phyloP scores from a whole-genome alignment of 2,113 vertebrate genomes.

The Paraplagusia blochii region DNA sequence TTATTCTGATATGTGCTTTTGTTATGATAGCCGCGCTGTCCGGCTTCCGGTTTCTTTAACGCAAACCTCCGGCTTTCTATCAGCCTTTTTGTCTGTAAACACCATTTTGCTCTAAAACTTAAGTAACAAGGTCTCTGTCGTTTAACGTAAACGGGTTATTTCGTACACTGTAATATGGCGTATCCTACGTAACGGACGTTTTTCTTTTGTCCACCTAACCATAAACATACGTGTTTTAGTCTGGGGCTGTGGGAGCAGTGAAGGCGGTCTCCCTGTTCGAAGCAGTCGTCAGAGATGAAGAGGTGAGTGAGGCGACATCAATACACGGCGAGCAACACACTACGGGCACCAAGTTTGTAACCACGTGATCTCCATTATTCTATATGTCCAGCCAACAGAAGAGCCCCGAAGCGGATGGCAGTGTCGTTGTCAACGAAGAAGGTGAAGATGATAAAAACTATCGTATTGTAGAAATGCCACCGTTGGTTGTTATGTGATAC shows the following conservation, averaged over 20 bases:
- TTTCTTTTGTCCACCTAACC: background rate
- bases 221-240: conserved; percentile 40
- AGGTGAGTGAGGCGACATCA: conserved; percentile 42
- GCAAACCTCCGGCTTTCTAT: background rate
- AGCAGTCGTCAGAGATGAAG: conserved; percentile 63
- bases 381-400: conserved; percentile 74
- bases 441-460: conserved; percentile 44
- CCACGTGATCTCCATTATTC: background rate
- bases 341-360: background rate
- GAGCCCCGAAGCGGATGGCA: conserved; percentile 73
- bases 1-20: conserved; percentile 2
- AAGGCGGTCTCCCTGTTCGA: conserved; percentile 55
- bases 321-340: background rate
- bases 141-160: background rate
- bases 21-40: conserved; percentile 13
- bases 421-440: conserved; percentile 71
- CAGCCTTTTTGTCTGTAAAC: too few species aligned
- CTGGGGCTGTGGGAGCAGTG: conserved; percentile 51
- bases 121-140: background rate
- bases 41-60: conserved; percentile 13
- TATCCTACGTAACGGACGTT: background rate
- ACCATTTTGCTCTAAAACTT: too few species aligned
- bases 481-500: too few species aligned
- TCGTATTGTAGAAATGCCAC: too few species aligned
- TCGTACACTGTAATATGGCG: background rate